phyloP scores from a whole-genome alignment of 2,888 invertebrate genomes.

The Nebria brevicollis region DNA sequence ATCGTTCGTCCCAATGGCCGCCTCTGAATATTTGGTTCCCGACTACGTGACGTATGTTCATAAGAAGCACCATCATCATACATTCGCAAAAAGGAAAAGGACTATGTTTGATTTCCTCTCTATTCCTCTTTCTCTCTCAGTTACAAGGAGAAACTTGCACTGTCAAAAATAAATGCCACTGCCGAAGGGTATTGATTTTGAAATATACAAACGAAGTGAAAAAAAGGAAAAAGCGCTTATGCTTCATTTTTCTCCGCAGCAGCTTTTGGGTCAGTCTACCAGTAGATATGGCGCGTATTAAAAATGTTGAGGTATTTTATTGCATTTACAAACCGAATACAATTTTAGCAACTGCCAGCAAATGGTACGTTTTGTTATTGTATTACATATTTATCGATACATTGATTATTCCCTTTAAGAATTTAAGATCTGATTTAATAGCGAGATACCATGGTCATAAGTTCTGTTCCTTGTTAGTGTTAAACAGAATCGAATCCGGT shows the following conservation, averaged over 20 bases:
- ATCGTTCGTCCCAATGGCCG: background rate
- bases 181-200: background rate
- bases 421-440: background rate
- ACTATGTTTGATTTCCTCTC: background rate
- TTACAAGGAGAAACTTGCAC: background rate
- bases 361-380: no score
- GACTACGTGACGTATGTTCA: slow-evolving; percentile 41
- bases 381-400: no score
- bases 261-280: background rate
- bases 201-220: background rate
- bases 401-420: no score
- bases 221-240: background rate
- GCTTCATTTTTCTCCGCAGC: background rate
- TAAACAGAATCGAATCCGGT: background rate
- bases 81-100: slow-evolving; percentile 12
- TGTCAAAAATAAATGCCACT: background rate
- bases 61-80: slow-evolving; percentile 27
- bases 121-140: background rate
- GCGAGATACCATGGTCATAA: background rate
- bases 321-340: no score
- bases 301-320: no score
- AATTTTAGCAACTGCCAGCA: no score
- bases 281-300: background rate
- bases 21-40: slow-evolving; percentile 15
- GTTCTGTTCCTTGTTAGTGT: background rate